phyloP scores from a whole-genome alignment of 2,888 invertebrate species.

The Bruchidius siliquastri region DNA sequence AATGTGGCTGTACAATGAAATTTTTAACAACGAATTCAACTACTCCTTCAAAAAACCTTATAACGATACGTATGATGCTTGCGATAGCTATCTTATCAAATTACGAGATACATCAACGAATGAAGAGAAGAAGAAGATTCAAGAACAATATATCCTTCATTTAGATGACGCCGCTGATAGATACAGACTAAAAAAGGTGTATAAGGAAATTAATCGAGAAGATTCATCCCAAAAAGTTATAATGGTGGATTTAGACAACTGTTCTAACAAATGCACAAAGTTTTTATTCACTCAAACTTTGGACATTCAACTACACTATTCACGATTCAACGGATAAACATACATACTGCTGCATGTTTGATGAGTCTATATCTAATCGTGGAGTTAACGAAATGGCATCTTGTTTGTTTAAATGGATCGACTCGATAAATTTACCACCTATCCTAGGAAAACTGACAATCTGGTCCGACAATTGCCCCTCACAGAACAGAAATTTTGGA shows the following conservation, averaged over 20 bases:
- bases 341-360: conserved; percentile 20
- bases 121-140: conserved; percentile 6
- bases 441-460: conserved; percentile 15
- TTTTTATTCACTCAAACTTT: conserved; percentile 21
- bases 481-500: conserved; percentile 19
- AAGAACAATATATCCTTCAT: conserved; percentile 13
- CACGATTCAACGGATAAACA: conserved; percentile 16
- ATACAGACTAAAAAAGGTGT: conserved; percentile 16
- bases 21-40: neutral
- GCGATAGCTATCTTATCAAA: conserved; percentile 11
- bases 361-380: conserved; percentile 18
- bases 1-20: neutral
- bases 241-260: conserved; percentile 20
- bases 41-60: neutral
- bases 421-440: conserved; percentile 6
- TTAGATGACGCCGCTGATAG: conserved; percentile 15
- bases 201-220: conserved; percentile 6
- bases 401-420: conserved; percentile 11
- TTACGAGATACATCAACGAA: conserved; percentile 3
- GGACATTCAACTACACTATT: conserved; percentile 20
- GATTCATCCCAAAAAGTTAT: conserved; percentile 11
- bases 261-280: conserved; percentile 19
- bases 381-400: conserved; percentile 16
- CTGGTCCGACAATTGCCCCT: conserved; percentile 23
- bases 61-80: conserved; percentile 11